phyloP scores from a whole-genome alignment of 2,888 invertebrate species.

The Hoplodrina ambigua region DNA sequence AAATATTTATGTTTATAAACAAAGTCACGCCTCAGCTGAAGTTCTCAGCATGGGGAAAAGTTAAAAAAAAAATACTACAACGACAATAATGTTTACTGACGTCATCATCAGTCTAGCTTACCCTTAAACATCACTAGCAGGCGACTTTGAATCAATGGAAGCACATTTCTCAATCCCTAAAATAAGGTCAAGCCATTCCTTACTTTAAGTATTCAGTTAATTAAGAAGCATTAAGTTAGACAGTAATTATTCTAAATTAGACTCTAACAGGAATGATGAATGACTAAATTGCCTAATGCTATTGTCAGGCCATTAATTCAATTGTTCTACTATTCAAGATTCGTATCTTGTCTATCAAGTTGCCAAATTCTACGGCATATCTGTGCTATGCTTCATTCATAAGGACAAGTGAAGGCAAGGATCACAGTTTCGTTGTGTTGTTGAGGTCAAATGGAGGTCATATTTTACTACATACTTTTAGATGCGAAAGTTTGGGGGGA shows the following conservation, averaged over 20 bases:
- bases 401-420: not conserved
- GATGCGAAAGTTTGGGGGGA: too few species aligned
- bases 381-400: conserved; percentile 3
- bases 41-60: too few species aligned
- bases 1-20: too few species aligned
- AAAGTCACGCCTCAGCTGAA: too few species aligned
- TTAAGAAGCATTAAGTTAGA: conserved; percentile 38
- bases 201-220: conserved; percentile 38
- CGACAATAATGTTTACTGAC: not conserved
- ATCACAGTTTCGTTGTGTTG: not conserved
- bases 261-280: conserved; percentile 39
- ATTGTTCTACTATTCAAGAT: conserved; percentile 34
- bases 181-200: conserved; percentile 9
- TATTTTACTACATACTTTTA: too few species aligned
- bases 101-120: not conserved
- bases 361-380: conserved; percentile 23
- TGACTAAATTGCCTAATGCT: conserved; percentile 30
- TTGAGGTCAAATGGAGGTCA: not conserved
- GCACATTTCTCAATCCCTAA: conserved; percentile 19
- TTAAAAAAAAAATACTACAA: too few species aligned
- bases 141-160: not conserved
- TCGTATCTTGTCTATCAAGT: conserved; percentile 14
- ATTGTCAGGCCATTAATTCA: conserved; percentile 47
- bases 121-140: not conserved
- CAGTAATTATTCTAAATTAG: conserved; percentile 42